Base-by-base conservation (phyloP, 2,113 vertebrate species). In the Columba janthina region DNA sequence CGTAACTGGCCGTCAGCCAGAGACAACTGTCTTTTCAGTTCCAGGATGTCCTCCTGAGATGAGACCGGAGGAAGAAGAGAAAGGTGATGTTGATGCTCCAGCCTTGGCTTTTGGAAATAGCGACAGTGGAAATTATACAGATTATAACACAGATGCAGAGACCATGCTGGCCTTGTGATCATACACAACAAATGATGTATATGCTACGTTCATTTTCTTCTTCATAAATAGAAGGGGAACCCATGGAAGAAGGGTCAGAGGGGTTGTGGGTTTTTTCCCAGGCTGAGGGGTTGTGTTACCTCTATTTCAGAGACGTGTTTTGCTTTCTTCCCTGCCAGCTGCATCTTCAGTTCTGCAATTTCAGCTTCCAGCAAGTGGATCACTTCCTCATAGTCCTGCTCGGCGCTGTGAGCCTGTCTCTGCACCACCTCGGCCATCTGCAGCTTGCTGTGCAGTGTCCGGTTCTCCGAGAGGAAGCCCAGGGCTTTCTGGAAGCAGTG, bases 361-460 rank as follows among this genome's bases (percentile, higher is more conserved):
- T 99, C 99, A 5, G 98, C 98, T 93, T 99, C 98, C 91, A 99
- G 98, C 65, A 99, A 97, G 89, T 98, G 98, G 90, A 99, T 99
- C 56, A 99, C 99, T 92, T 99, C 99, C 96, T 99, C 98, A 0
- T 99, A 99, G 97, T 99, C 99, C 97, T 99, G 98, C 95, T 99
- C 99, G 0, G 98, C 99, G 0, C 98, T 98, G 97, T 98, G 98
- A 9, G 97, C 94, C 79, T 97, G 98, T 58, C 95, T 97, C 97
- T 97, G 98, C 29, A 95, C 98, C 1, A 85, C 96, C 85, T 98
- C 98, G 0, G 97, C 98, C 26, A 94, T 96, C 92, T 99, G 98
- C 88, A 99, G 97, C 31, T 98, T 98, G 74, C 91, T 98, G 92
- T 98, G 99, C 91, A 99, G 97, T 1, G 74, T 97, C 44, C 93